Evolutionary conservation across 2,888 invertebrate species (phyloP).

Genomic region (Rhorus exstirpatorius): DNA sequence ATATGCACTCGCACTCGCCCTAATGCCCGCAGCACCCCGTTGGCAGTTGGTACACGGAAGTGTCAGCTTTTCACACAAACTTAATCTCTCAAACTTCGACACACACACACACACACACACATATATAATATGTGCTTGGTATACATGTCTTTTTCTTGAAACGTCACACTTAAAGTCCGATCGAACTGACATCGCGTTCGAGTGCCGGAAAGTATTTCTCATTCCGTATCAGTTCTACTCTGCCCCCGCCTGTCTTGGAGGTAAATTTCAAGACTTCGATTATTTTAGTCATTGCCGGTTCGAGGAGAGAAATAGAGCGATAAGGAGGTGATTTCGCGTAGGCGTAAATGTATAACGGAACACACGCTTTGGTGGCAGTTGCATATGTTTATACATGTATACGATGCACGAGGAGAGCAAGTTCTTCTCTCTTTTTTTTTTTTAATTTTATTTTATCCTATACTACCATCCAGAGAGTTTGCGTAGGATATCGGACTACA

Average conservation of each 20-base stretch:
- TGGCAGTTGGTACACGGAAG: too few relatives aligned
- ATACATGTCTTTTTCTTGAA: too few relatives aligned
- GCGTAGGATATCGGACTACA: constrained; percentile 18
- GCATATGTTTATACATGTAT: constrained; percentile 8
- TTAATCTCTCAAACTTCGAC: too few relatives aligned
- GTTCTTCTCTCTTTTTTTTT: constrained; percentile 15
- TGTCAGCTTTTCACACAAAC: too few relatives aligned
- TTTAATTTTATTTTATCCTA: background rate
- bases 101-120: too few relatives aligned
- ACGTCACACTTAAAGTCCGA: too few relatives aligned
- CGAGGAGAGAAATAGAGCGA: constrained; percentile 13
- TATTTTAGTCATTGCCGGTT: constrained; percentile 21
- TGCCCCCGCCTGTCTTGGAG: constrained; percentile 11
- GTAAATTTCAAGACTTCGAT: constrained; percentile 24
- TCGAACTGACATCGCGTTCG: constrained; percentile 23
- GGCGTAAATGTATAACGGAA: constrained; percentile 47
- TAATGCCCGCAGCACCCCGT: too few relatives aligned
- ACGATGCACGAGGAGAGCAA: background rate
- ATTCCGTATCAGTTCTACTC: too few relatives aligned
- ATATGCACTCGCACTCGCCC: too few relatives aligned
- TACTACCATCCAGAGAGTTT: background rate
- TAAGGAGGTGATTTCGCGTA: constrained; percentile 37
- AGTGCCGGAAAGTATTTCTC: constrained; percentile 22
- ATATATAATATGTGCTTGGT: too few relatives aligned
- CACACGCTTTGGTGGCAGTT: constrained; percentile 26